Evolutionary conservation across 1,140 invertebrate species (phyloP).

Genomic region (Drosophila rufa): DNA sequence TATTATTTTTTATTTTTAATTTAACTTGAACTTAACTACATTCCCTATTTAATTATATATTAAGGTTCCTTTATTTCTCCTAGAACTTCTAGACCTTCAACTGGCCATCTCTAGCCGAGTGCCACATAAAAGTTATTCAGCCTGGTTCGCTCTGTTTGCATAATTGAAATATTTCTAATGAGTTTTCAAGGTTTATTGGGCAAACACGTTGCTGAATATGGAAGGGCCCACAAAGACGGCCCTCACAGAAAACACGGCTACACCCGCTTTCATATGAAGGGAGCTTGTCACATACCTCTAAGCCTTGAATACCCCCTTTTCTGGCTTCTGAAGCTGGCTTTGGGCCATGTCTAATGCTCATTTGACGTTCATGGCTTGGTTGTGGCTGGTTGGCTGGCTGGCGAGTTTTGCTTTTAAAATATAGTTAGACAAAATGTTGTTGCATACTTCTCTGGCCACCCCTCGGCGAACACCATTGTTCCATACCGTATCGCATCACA

Average conservation of each 20-base stretch:
- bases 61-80: background rate
- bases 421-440: constrained; percentile 62
- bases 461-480: constrained; percentile 18
- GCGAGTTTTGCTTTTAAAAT: constrained; percentile 67
- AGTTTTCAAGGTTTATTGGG: constrained; percentile 74
- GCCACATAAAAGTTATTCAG: constrained; percentile 7
- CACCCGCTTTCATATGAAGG: constrained; percentile 20
- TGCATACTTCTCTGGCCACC: constrained; percentile 57
- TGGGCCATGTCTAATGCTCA: constrained; percentile 49
- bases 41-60: background rate
- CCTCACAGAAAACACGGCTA: constrained; percentile 18
- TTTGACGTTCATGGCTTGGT: constrained; percentile 36
- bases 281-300: constrained; percentile 13
- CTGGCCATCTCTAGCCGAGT: constrained; percentile 5
- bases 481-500: constrained; percentile 6
- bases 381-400: constrained; percentile 40
- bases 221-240: background rate
- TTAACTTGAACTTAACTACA: no score
- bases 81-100: background rate
- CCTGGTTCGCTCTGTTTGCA: constrained; percentile 52
- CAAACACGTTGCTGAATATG: constrained; percentile 52
- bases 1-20: no score
- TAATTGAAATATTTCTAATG: constrained; percentile 79
- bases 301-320: constrained; percentile 16
- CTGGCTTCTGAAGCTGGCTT: constrained; percentile 2